phyloP scores from a whole-genome alignment of 2,888 invertebrate genomes.

The Matsumyia berberina region DNA sequence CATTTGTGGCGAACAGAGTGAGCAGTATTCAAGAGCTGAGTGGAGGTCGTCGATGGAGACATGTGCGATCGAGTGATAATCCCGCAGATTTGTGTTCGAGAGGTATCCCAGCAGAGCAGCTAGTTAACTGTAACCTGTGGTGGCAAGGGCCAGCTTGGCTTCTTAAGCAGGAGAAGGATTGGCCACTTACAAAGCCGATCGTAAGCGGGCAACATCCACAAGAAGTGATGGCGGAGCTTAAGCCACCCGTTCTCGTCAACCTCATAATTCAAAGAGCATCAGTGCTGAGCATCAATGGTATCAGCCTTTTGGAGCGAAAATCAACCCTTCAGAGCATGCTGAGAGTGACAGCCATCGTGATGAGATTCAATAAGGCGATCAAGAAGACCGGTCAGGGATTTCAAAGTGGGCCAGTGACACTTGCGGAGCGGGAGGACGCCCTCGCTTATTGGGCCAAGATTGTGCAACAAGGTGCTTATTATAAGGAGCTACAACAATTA shows the following conservation, averaged over 20 bases:
- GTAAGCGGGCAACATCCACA: not conserved
- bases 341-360: not conserved
- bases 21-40: slow-evolving; percentile 25
- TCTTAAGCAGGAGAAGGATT: not conserved
- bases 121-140: slow-evolving; percentile 22
- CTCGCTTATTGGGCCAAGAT: slow-evolving; percentile 1
- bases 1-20: slow-evolving; percentile 49
- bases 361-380: not conserved
- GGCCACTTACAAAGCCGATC: slow-evolving; percentile 3
- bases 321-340: not conserved
- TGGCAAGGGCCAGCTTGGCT: slow-evolving; percentile 26
- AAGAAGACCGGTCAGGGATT: not conserved
- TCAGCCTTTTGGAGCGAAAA: not conserved
- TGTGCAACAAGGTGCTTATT: not conserved
- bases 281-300: not conserved
- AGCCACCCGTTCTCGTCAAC: not conserved
- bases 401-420: not conserved
- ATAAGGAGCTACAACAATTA: not conserved
- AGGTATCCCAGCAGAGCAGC: not conserved
- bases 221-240: not conserved
- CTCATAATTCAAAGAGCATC: not conserved
- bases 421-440: slow-evolving; percentile 1
- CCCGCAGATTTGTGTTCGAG: not conserved
- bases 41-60: slow-evolving; percentile 5
- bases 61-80: not conserved